Base-by-base conservation (phyloP, 1,140 invertebrate species). In the Hermetia illucens region DNA sequence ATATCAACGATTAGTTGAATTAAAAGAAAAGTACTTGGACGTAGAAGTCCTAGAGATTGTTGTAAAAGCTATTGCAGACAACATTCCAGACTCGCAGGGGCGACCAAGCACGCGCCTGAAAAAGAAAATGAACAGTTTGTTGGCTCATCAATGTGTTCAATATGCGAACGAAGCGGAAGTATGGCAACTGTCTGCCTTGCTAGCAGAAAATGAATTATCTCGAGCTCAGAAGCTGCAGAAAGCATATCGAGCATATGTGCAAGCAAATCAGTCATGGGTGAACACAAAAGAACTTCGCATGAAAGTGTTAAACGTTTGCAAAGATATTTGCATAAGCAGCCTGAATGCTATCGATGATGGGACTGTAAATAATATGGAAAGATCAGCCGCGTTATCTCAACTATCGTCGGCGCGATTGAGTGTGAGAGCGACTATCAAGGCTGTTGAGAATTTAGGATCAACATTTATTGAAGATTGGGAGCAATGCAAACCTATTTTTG, bases 11-110 rank as follows among this genome's bases (percentile, higher is more conserved):
- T 60, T 84, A 15, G 58, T 93, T 12, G 89, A 95, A 51, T 58
- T 96, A 2, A 88, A 84, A 64, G 74, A 74, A 37, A 79, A 80
- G 44, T 84, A 82, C 55, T 56, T 80, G 2, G 90, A 95, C 57
- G 49, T 75, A 2, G 73, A 87, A 56, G 74, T 94, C 9, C 63
- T 95, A 8, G 62, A 63, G 9, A 72, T 90, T 35, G 56, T 95
- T 17, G 76, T 82, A 0, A 71, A 73, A 44, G 79, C 78, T 12
- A 70, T 93, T 18, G 48, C 71, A 5, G 64, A 80, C 25, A 69
- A 83, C 43, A 53, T 72, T 17, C 51, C 61, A 6, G 79, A 82
- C 50, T 56, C 65, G 4, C 57, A 74, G 34, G 25, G 45, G 25
- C 30, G 42, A n/a, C 31, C 49, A n/a, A 43, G 43, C 17, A 29